Evolutionary conservation across 37 sponge, comb jelly and placozoan species (phyloP).

Genomic region (Geodia barretti): DNA sequence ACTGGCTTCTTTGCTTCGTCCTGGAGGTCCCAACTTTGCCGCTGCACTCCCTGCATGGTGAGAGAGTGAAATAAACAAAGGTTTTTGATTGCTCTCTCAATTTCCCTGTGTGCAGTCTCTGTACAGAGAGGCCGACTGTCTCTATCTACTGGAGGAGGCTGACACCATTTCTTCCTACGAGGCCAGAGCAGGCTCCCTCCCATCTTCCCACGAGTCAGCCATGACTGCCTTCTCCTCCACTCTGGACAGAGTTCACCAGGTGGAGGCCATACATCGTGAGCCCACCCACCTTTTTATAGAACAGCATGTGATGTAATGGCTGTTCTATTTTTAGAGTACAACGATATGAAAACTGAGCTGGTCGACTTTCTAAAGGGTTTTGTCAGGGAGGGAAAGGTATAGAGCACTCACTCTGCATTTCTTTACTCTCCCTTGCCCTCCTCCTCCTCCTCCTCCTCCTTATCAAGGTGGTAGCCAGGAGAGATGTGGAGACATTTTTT

Average conservation of each 20-base stretch:
- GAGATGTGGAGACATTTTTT: constrained; percentile 87
- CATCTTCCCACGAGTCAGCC: constrained; percentile 51
- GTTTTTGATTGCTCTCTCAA: too few species aligned
- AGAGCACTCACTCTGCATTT: not conserved
- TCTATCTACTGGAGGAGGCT: constrained; percentile 67
- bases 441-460: not conserved
- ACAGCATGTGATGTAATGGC: not conserved
- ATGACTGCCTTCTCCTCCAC: constrained; percentile 49
- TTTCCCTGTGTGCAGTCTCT: constrained; percentile 36
- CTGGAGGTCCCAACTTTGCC: constrained; percentile 75
- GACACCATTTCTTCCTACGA: constrained; percentile 85
- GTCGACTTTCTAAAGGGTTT: constrained; percentile 64
- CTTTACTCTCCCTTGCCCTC: not conserved
- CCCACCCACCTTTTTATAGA: not conserved
- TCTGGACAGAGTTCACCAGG: constrained; percentile 67
- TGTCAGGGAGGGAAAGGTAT: constrained; percentile 64
- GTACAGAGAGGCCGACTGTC: constrained; percentile 40
- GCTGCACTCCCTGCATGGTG: constrained; percentile 66
- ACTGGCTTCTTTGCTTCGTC: constrained; percentile 57
- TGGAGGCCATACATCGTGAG: constrained; percentile 79
- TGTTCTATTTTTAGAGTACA: constrained; percentile 51
- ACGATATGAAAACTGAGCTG: constrained; percentile 72
- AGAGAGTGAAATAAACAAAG: too few species aligned
- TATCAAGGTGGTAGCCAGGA: constrained; percentile 63
- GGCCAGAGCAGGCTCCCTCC: constrained; percentile 22